Percentiles rank a stretch among this genome's conserved stretches.
phyloP scores from a whole-genome alignment of 2,113 vertebrate species.

The Sinocyclocheilus maitianheensis region DNA sequence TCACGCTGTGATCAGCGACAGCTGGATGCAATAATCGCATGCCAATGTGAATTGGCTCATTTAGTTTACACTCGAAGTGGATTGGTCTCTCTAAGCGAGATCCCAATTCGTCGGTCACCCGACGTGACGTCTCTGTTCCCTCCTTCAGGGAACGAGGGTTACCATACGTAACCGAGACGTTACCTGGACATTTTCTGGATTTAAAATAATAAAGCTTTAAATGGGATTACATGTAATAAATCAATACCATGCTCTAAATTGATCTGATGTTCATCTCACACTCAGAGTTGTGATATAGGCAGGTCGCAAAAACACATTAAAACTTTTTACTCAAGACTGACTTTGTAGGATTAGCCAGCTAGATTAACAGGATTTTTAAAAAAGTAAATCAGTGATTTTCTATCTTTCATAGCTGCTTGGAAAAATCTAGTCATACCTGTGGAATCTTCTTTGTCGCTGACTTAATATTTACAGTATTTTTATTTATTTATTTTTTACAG shows the following conservation, averaged over 20 bases:
- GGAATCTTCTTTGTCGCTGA: neutral
- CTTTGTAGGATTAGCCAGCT: neutral
- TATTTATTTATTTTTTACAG: too few relatives aligned
- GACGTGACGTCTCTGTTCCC: too few relatives aligned
- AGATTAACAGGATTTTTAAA: neutral
- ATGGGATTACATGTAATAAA: slow-evolving; percentile 34
- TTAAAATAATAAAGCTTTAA: slow-evolving; percentile 23
- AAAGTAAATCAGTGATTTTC: neutral
- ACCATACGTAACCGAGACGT: too few relatives aligned
- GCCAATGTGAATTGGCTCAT: too few relatives aligned
- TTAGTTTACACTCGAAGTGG: too few relatives aligned
- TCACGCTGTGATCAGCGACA: too few relatives aligned
- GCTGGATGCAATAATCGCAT: too few relatives aligned
- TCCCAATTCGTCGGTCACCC: too few relatives aligned
- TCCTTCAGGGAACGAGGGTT: too few relatives aligned
- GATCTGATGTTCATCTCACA: neutral
- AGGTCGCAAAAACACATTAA: neutral
- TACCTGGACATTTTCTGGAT: slow-evolving; percentile 5
- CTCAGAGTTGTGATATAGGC: neutral
- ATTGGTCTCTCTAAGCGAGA: too few relatives aligned
- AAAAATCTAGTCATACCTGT: neutral
- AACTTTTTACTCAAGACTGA: neutral
- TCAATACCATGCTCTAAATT: neutral
- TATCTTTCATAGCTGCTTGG: neutral
- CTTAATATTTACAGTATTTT: neutral